These are phyloP conservation scores for Tridacna gigas DNA, from an alignment of 2,888 invertebrate genomes.

Conservation along the genomic window DNA sequence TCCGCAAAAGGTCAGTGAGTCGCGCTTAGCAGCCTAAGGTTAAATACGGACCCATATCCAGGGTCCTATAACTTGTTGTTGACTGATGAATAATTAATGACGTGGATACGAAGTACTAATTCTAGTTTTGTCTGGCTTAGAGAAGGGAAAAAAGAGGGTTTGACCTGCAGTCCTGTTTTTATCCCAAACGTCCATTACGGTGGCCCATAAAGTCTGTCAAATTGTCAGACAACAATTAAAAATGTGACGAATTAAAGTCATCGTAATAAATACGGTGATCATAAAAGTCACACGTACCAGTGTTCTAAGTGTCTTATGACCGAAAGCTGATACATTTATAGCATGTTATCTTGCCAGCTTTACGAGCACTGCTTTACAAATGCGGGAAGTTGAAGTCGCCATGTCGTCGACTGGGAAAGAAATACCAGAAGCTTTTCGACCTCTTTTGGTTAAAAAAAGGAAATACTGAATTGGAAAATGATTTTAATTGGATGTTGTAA, in stretches of 20 bases:
- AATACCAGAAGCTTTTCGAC: too few species aligned
- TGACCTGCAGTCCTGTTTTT: conserved; percentile 9
- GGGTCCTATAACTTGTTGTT: too few species aligned
- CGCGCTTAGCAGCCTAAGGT: too few species aligned
- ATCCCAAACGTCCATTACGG: conserved; percentile 34
- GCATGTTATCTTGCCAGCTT: conserved; percentile 7
- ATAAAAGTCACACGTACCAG: conserved; percentile 43
- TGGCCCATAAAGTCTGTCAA: conserved; percentile 41
- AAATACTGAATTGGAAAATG: too few species aligned
- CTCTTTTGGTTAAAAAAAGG: too few species aligned
- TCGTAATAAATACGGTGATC: conserved; percentile 41
- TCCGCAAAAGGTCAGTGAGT: too few species aligned
- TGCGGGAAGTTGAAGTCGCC: conserved; percentile 17
- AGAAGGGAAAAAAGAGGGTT: background rate
- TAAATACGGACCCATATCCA: too few species aligned
- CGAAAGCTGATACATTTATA: conserved; percentile 34
- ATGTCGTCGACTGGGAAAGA: background rate
- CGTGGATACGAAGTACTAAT: too few species aligned
- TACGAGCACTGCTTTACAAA: background rate
- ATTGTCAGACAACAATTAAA: conserved; percentile 32
- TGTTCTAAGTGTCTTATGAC: conserved; percentile 34
- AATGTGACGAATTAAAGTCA: conserved; percentile 37
- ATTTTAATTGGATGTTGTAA: too few species aligned
- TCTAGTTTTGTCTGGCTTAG: background rate
- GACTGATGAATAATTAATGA: too few species aligned